Conservation (phyloP, 2,888 invertebrate genomes). For the Sipunculus nudus region DNA sequence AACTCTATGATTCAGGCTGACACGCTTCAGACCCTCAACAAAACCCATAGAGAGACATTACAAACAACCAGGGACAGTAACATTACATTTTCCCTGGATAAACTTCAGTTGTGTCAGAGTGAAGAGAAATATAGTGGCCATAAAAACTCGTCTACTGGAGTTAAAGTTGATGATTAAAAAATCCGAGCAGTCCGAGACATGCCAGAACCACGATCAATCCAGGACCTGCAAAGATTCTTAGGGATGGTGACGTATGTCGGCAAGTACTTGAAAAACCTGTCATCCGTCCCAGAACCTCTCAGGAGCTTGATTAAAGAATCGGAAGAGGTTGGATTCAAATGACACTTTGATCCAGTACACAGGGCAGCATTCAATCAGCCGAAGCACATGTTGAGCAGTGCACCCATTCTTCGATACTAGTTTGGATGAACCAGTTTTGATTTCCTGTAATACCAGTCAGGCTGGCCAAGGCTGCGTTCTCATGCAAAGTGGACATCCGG, state of each 20-base stretch:
- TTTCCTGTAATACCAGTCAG: constrained; percentile 13
- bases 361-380: constrained; percentile 13
- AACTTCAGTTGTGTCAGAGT: no score
- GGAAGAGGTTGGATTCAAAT: constrained; percentile 5
- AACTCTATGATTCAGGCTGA: neutral
- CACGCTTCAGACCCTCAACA: neutral
- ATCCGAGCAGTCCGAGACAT: constrained; percentile 16
- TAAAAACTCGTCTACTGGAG: neutral
- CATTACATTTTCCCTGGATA: no score
- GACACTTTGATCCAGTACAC: constrained; percentile 19
- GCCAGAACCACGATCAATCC: neutral
- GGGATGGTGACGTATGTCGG: constrained; percentile 24
- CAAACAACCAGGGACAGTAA: no score
- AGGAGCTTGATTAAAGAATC: constrained; percentile 16
- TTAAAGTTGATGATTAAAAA: constrained; percentile 4
- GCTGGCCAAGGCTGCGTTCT: constrained; percentile 14
- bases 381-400: constrained; percentile 8
- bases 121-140: constrained; percentile 15
- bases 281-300: constrained; percentile 16
- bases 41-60: no score
- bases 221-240: constrained; percentile 10
- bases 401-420: constrained; percentile 20
- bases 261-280: constrained; percentile 14
- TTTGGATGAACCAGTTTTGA: neutral
- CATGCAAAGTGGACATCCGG: constrained; percentile 8